Evolutionary conservation across 2,113 vertebrate species (phyloP).

Genomic region (Brevimyrus niger): DNA sequence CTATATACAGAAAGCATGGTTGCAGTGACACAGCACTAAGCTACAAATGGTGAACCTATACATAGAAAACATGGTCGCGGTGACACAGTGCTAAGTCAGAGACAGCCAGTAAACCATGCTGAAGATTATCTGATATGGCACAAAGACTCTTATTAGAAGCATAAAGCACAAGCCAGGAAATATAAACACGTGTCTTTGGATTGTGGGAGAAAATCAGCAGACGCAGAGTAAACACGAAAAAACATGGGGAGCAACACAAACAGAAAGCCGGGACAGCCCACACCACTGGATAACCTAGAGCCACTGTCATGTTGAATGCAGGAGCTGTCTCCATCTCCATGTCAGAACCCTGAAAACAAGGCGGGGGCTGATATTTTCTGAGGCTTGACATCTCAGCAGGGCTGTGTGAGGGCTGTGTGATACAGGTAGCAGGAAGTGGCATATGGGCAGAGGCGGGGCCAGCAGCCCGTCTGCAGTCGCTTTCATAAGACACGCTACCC

Average conservation of each 20-base stretch:
- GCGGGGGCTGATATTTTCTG: not conserved
- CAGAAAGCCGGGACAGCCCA: not conserved
- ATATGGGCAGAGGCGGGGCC: not conserved
- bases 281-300: not conserved
- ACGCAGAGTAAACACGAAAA: not conserved
- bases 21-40: no score
- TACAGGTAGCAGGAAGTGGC: not conserved
- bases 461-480: not conserved
- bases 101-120: not conserved
- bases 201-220: not conserved
- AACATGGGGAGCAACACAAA: not conserved
- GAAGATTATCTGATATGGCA: not conserved
- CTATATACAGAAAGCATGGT: no score
- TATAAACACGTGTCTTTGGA: not conserved
- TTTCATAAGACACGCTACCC: not conserved
- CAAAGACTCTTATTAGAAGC: not conserved
- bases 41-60: not conserved
- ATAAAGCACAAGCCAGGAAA: not conserved
- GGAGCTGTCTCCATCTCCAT: not conserved
- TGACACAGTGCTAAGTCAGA: not conserved
- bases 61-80: not conserved
- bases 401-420: not conserved
- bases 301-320: not conserved
- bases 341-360: not conserved
- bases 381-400: not conserved